Conservation (phyloP, 2,888 invertebrate species). For the Creontiades dilutus region DNA sequence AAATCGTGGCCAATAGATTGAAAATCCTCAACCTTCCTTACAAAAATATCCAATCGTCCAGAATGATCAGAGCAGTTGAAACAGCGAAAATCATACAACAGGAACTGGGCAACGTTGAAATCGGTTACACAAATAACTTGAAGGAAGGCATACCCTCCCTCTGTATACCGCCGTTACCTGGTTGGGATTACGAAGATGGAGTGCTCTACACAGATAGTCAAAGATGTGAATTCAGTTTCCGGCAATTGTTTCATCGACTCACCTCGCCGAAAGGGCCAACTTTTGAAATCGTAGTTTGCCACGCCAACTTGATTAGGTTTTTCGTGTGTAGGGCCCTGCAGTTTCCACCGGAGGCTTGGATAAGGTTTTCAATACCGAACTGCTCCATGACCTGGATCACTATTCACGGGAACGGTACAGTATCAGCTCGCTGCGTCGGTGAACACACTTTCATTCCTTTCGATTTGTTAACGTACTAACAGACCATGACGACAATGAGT, state of each 20-base stretch:
- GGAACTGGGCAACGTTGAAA: not conserved
- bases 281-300: not conserved
- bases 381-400: not conserved
- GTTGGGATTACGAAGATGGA: slow-evolving; percentile 22
- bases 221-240: slow-evolving; percentile 10
- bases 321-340: slow-evolving; percentile 11
- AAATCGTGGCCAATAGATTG: not conserved
- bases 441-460: slow-evolving; percentile 1
- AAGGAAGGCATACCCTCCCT: not conserved
- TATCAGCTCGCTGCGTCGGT: slow-evolving; percentile 2
- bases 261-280: not conserved
- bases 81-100: slow-evolving; percentile 5
- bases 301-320: not conserved
- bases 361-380: not conserved
- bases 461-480: not conserved
- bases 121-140: not conserved
- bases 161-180: not conserved
- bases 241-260: slow-evolving; percentile 9
- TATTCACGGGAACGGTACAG: slow-evolving; percentile 2
- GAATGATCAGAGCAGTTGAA: slow-evolving; percentile 31
- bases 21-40: not conserved
- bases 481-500: not conserved
- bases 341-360: slow-evolving; percentile 13
- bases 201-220: not conserved
- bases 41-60: not conserved